Base-by-base conservation (phyloP, 2,888 invertebrate genomes). In the Phaedon cochleariae region DNA sequence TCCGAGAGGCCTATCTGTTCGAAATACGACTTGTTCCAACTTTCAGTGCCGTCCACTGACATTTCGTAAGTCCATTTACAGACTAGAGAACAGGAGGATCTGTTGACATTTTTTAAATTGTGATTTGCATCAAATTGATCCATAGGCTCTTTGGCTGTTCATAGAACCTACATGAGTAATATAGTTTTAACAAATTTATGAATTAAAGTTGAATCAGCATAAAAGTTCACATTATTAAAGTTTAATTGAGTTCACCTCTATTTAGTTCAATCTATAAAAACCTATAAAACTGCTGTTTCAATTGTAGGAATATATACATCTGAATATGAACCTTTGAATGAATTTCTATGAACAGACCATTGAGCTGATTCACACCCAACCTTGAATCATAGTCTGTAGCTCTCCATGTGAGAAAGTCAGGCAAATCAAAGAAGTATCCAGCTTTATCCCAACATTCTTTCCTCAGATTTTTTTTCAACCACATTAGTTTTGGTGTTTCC, bases 51-150 rank as follows among this genome's bases (percentile, higher is more conserved):
- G 67, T 87, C 86, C 63, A 84, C 84, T 68, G 87, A 85, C 71
- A 91, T 91, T 82, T 90, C 90, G 81, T 92, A 97, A 72, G 93
- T 93, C 97, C 97, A 97, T 84, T 98, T 98, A 81, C 97, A 97
- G 2, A 94, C 94, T 62, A 96, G 86, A 4, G 96, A 96, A 82
- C 97, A 98, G 12, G 96, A 83, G 0, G 97, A 98, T 78, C 97
- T 91, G 69, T 62, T 81, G 81, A 41, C 3, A 26, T 26, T 26
- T 31, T 55, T 26, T 7, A 26, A 7, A 26, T 26, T 7, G 7
- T 26, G 26, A 26, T 26, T 26, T 7, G 3, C 26, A 26, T n/a
- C n/a, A n/a, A n/a, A n/a, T n/a, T n/a, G n/a, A n/a, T n/a, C n/a
- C n/a, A n/a, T n/a, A n/a, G n/a, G n/a, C n/a, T n/a, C n/a, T n/a